Conservation (phyloP, 2,888 invertebrate species). For the Oscheius sp. region DNA sequence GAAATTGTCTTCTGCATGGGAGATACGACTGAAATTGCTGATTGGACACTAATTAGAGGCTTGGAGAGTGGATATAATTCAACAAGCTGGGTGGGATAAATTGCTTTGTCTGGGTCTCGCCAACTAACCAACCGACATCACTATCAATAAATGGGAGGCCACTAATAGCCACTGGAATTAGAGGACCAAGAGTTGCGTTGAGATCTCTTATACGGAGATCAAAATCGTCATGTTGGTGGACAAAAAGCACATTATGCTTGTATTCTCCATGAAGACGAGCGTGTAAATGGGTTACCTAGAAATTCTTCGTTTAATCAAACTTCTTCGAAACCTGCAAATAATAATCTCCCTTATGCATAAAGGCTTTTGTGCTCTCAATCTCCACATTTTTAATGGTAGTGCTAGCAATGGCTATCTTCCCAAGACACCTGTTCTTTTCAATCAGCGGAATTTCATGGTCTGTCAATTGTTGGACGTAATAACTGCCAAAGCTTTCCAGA, state of each 20-base stretch:
- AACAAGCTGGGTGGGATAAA: not conserved
- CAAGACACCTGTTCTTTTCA: slow-evolving; percentile 18
- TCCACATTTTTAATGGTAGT: slow-evolving; percentile 9
- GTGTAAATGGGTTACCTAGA: slow-evolving; percentile 19
- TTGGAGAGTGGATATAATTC: not conserved
- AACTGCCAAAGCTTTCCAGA: not conserved
- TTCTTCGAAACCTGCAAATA: not conserved
- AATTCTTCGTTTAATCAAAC: not conserved
- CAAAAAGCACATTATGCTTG: slow-evolving; percentile 23
- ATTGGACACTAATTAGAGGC: not conserved
- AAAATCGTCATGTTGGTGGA: slow-evolving; percentile 24
- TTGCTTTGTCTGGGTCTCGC: not conserved
- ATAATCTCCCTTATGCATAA: not conserved
- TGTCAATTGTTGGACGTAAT: not conserved
- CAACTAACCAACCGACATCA: slow-evolving; percentile 16
- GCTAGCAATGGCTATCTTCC: slow-evolving; percentile 12
- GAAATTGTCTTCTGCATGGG: slow-evolving; percentile 21
- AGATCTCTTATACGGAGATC: slow-evolving; percentile 18
- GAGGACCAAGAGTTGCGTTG: slow-evolving; percentile 22
- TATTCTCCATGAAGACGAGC: slow-evolving; percentile 23
- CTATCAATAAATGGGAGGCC: slow-evolving; percentile 27
- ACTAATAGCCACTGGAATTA: slow-evolving; percentile 15
- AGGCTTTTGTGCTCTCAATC: not conserved
- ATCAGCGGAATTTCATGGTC: slow-evolving; percentile 11
- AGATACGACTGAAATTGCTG: slow-evolving; percentile 20